A percentile compares a stretch with the other conserved stretches of the same genome.
These are phyloP conservation scores for Pocillopora meandrina DNA, from an alignment of 92 coral and sea anemone species.

Conservation along the genomic window DNA sequence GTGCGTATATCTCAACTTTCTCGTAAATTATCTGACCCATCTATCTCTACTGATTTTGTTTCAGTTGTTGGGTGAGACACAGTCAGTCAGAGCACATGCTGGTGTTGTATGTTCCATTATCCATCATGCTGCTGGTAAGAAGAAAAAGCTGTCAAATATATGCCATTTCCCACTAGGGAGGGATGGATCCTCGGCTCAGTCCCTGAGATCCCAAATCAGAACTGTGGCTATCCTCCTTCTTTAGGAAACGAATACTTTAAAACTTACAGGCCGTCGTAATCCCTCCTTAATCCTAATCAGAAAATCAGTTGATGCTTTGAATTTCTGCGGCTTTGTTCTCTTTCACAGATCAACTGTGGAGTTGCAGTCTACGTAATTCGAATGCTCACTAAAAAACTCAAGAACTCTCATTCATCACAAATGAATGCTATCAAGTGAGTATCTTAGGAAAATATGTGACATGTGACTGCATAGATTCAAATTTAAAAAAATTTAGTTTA, in stretches of 20 bases:
- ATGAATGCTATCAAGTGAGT: conserved; percentile 33
- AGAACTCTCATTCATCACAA: conserved; percentile 13
- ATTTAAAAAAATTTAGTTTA: too few relatives aligned
- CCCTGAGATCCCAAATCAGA: too few relatives aligned
- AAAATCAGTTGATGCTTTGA: not conserved
- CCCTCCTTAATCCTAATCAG: too few relatives aligned
- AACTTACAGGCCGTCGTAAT: too few relatives aligned
- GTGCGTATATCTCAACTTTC: too few relatives aligned
- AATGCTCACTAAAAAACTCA: conserved; percentile 46
- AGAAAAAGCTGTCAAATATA: not conserved
- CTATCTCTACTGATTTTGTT: not conserved
- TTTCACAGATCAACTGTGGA: conserved; percentile 71
- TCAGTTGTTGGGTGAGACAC: conserved; percentile 84
- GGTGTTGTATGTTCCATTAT: conserved; percentile 78
- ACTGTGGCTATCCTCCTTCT: too few relatives aligned
- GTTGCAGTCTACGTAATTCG: conserved; percentile 63
- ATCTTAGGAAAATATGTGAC: not conserved
- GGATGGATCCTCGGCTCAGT: too few relatives aligned
- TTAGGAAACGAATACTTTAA: too few relatives aligned
- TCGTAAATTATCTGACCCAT: too few relatives aligned
- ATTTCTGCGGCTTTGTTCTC: not conserved
- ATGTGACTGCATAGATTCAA: not conserved
- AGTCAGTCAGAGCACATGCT: conserved; percentile 71
- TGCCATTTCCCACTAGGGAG: too few relatives aligned
- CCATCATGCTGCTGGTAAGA: conserved; percentile 74